Base-by-base conservation (phyloP, 2,113 vertebrate species). In the Phoxinus phoxinus region DNA sequence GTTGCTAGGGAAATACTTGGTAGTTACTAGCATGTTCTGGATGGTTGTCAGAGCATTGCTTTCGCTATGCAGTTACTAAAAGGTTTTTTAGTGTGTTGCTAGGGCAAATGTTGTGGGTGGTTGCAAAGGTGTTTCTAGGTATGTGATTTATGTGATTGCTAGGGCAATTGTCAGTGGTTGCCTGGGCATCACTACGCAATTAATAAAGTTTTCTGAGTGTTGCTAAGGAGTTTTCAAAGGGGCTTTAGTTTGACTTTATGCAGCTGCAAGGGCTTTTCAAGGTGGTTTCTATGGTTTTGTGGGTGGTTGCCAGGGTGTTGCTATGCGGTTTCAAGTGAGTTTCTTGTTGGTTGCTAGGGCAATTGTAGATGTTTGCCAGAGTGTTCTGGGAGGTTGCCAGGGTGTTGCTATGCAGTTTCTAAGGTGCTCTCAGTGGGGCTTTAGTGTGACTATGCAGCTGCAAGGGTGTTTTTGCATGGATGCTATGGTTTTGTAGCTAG, bases 1-100 rank as follows among this genome's bases (percentile, higher is more conserved):
- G 75, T 78, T 78, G 32, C 74, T 32, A 58, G 75, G 25, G 75
- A 21, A 51, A 56, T 77, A 30, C 19, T 77, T 10, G 19, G 75
- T 32, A 1, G 19, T n/a, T 73, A 23, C n/a, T 46, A 25, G 19
- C 7, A 7, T 23, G 6, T 23, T 56, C 4, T 56, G 53, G 6
- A 23, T 74, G 37, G 75, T 58, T 78, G 67, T 19, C 53, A 58
- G 51, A 4, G 75, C 56, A 51, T 78, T 78, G 51, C 11, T 78
- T 11, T 56, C 58, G 30, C 30, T 78, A 21, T 56, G 75, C 5
- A 8, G 10, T 46, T 74, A 74, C 13, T 74, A 15, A 41, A 74
- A 74, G 11, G 53, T 56, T 56, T 23, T 56, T 6, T 56, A 53
- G 6, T 21, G 5, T 56, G 51, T 56, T 56, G 53, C 1, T 56